phyloP scores from a whole-genome alignment of 2,888 invertebrate species.

The Axea sp. region DNA sequence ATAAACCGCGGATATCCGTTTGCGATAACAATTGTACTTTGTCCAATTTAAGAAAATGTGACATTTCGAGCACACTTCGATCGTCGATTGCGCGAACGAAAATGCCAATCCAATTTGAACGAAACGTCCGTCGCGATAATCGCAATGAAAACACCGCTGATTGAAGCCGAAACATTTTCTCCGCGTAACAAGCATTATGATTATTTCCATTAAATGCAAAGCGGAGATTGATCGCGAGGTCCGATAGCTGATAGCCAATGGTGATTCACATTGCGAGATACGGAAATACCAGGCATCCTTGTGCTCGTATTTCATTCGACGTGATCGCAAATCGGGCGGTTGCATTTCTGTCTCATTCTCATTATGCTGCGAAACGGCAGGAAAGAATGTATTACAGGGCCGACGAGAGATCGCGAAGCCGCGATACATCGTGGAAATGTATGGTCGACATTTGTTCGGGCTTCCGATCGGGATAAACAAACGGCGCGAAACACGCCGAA shows the following conservation, averaged over 20 bases:
- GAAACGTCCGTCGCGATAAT: conserved; percentile 9
- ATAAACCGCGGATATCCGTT: no score
- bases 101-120: conserved; percentile 4
- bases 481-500: conserved; percentile 48
- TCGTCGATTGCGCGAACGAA: neutral
- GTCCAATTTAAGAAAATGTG: no score
- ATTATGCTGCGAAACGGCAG: conserved; percentile 50
- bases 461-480: conserved; percentile 56
- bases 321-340: conserved; percentile 53
- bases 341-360: conserved; percentile 59
- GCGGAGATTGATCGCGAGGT: conserved; percentile 49
- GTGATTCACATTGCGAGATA: conserved; percentile 59
- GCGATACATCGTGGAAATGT: conserved; percentile 51
- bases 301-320: conserved; percentile 56
- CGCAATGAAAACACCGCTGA: conserved; percentile 10
- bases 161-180: conserved; percentile 12
- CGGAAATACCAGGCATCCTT: conserved; percentile 53
- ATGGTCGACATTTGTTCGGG: conserved; percentile 53
- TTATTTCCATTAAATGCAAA: conserved; percentile 48
- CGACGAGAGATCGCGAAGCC: conserved; percentile 47
- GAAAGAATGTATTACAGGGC: conserved; percentile 44
- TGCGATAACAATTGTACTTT: no score
- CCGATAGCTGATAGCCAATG: conserved; percentile 55
- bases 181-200: conserved; percentile 44
- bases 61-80: no score